Conservation (phyloP, 2,113 vertebrate genomes). For the Stigmatopora argus region DNA sequence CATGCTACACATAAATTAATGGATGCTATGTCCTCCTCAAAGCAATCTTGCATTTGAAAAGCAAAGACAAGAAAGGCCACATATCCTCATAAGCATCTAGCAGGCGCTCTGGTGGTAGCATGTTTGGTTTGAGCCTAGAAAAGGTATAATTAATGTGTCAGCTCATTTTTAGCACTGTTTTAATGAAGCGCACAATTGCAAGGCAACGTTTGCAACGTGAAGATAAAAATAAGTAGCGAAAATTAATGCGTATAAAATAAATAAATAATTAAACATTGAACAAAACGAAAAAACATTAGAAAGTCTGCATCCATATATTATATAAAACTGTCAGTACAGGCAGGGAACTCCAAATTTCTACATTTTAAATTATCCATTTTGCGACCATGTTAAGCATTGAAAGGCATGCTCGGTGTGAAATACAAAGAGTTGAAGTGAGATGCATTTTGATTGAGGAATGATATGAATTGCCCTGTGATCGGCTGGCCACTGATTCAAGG, state of each 20-base stretch:
- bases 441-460: too few relatives aligned
- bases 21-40: too few relatives aligned
- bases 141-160: constrained; percentile 18
- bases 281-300: neutral
- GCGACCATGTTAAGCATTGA: neutral
- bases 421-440: too few relatives aligned
- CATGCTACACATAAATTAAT: too few relatives aligned
- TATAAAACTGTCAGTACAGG: neutral
- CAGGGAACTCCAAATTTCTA: neutral
- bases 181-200: neutral
- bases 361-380: neutral
- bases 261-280: neutral
- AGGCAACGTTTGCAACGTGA: neutral
- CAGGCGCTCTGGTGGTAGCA: neutral
- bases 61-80: neutral
- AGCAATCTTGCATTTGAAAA: neutral
- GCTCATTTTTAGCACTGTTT: constrained; percentile 29
- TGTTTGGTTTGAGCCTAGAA: constrained; percentile 13
- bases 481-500: too few relatives aligned
- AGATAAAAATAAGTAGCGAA: constrained; percentile 17
- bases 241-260: neutral
- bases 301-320: neutral
- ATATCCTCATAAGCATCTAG: neutral
- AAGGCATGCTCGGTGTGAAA: too few relatives aligned
- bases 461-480: too few relatives aligned